phyloP scores from a whole-genome alignment of 2,888 invertebrate species.

The Polydrusus tereticollis region DNA sequence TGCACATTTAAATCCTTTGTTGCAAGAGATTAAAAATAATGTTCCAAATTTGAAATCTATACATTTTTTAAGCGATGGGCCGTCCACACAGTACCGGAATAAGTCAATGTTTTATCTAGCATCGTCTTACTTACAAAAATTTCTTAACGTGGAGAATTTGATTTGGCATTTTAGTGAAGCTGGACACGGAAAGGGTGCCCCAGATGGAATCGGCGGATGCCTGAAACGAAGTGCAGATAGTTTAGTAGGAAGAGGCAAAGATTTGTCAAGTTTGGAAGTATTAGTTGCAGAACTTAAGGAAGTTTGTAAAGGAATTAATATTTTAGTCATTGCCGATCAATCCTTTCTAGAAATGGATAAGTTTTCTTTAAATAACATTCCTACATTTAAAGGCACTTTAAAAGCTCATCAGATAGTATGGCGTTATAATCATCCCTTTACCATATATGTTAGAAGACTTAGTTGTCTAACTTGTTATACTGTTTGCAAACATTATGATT shows the following conservation, averaged over 20 bases:
- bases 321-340: too few species aligned
- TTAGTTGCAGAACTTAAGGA: too few species aligned
- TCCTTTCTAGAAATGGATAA: constrained; percentile 5
- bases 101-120: constrained; percentile 38
- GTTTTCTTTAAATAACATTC: neutral
- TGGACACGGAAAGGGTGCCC: constrained; percentile 44
- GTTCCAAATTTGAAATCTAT: constrained; percentile 29
- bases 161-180: constrained; percentile 36
- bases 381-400: too few species aligned
- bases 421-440: too few species aligned
- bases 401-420: too few species aligned
- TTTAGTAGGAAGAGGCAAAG: neutral
- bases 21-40: neutral
- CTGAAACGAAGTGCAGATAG: constrained; percentile 36
- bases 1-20: constrained; percentile 35
- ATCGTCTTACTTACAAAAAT: constrained; percentile 18
- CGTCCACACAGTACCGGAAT: constrained; percentile 38
- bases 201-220: constrained; percentile 35
- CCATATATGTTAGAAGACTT: too few species aligned
- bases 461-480: constrained; percentile 9
- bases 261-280: too few species aligned
- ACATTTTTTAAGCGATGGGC: constrained; percentile 42
- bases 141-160: constrained; percentile 13
- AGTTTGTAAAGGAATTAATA: too few species aligned
- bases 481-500: constrained; percentile 16